These are phyloP conservation scores for Bursaphelenchus mucronatus DNA, from an alignment of 1,140 invertebrate species.

Conservation along the genomic window DNA sequence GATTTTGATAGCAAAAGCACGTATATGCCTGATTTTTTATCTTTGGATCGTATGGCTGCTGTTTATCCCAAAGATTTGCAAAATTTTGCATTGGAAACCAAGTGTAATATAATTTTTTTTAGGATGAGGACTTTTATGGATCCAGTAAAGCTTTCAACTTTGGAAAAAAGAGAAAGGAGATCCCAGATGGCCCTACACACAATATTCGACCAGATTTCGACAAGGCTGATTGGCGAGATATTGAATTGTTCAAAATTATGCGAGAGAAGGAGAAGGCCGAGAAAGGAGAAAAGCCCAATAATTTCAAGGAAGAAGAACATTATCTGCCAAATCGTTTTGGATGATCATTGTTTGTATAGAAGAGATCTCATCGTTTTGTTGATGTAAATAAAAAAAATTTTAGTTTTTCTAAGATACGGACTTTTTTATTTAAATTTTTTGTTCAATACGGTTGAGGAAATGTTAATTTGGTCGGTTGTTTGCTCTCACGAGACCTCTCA, in stretches of 20 bases:
- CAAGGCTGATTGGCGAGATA: slow-evolving; percentile 60
- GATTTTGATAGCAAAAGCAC: no score
- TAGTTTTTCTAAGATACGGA: no score
- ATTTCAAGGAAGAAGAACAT: neutral
- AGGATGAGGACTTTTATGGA: slow-evolving; percentile 53
- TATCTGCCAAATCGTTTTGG: neutral
- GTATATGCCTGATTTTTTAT: no score
- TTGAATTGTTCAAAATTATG: slow-evolving; percentile 58
- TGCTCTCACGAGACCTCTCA: no score
- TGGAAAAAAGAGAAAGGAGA: slow-evolving; percentile 52
- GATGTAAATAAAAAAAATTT: slow-evolving; percentile 22
- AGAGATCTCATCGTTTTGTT: neutral
- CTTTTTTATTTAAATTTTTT: no score
- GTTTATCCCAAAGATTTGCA: neutral
- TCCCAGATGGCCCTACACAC: slow-evolving; percentile 46
- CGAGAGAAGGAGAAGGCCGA: slow-evolving; percentile 53
- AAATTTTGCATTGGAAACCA: neutral
- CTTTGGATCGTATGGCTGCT: no score
- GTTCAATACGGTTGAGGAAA: no score
- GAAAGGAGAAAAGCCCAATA: slow-evolving; percentile 34
- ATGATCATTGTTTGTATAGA: neutral
- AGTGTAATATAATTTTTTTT: slow-evolving; percentile 10
- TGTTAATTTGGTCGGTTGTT: no score
- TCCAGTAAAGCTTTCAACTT: slow-evolving; percentile 56
- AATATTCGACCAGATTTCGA: slow-evolving; percentile 59